phyloP scores from a whole-genome alignment of 2,888 invertebrate species.

The Heterodera filipjevi region DNA sequence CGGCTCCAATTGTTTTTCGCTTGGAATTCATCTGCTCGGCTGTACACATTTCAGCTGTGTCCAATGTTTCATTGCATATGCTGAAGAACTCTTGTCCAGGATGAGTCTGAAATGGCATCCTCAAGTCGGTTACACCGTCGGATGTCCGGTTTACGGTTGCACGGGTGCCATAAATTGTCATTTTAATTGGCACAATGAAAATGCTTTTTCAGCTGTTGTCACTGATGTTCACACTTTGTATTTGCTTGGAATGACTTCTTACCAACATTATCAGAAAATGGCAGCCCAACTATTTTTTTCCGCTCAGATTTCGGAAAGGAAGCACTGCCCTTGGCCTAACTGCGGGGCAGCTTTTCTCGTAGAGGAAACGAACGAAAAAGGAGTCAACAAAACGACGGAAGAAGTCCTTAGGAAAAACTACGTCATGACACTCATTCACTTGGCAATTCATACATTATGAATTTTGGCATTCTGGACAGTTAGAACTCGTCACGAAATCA shows the following conservation, averaged over 20 bases:
- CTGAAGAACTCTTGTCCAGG: conserved; percentile 38
- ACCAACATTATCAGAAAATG: conserved; percentile 49
- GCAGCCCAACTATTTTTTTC: conserved; percentile 51
- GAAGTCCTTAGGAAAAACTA: not conserved
- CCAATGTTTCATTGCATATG: conserved; percentile 47
- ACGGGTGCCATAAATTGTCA: conserved; percentile 29
- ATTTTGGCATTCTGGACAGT: too few species aligned
- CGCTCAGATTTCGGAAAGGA: conserved; percentile 44
- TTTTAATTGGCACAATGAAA: not conserved
- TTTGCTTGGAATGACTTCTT: conserved; percentile 47
- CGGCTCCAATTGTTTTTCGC: conserved; percentile 21
- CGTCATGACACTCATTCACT: not conserved
- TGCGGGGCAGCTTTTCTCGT: conserved; percentile 54
- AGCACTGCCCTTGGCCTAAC: conserved; percentile 49
- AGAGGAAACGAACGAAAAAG: conserved; percentile 40
- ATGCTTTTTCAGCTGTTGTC: conserved; percentile 46
- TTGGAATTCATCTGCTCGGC: conserved; percentile 40
- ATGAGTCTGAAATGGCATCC: conserved; percentile 44
- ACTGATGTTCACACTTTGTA: conserved; percentile 55
- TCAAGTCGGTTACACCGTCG: conserved; percentile 49
- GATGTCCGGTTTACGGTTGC: conserved; percentile 47
- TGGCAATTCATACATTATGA: too few species aligned
- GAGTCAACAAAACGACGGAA: not conserved
- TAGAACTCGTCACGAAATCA: too few species aligned
- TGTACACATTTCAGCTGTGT: conserved; percentile 49